Base-by-base conservation (phyloP, 2,888 invertebrate species). In the Epirrhoe alternata region DNA sequence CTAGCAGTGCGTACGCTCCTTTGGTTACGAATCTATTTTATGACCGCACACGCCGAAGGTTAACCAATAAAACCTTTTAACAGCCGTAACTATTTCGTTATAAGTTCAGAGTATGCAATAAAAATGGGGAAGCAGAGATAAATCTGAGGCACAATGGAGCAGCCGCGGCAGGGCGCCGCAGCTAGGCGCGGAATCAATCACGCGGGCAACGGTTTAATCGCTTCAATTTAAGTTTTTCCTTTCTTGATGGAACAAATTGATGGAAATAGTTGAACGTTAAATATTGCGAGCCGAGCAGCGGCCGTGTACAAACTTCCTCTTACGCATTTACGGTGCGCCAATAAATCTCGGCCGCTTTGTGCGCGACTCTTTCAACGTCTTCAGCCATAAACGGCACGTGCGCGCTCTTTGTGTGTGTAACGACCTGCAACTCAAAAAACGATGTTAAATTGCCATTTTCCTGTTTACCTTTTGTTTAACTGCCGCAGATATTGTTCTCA, bases 51-150 rank as follows among this genome's bases (percentile, higher is more conserved):
- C 87, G 86, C 87, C 89, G 87, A 93, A 93, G 91, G 92, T 91
- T 91, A 91, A 90, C 93, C 91, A 91, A 92, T 93, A 93, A 93
- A 93, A 93, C 89, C 92, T 91, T 90, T 92, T 92, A 92, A 92
- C 92, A 92, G 90, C 88, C 90, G 90, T 90, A 89, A 91, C 90
- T 92, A 92, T 92, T 92, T 92, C 89, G 88, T 92, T 92, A 90
- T 91, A 89, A 91, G 92, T 92, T 90, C 91, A 83, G 87, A 91
- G 89, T 91, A 86, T 88, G 91, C 90, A 92, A 92, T 93, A 92
- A 93, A 92, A 91, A 88, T 82, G 83, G 86, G 86, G 86, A 87
- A 90, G 89, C 86, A 87, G 87, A 90, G 86, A 92, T 91, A 90
- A 91, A 93, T 92, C 88, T 87, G 83, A 80, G 78, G 83, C 82